These are phyloP conservation scores for Prunella himalayana DNA, from an alignment of 2,113 vertebrate species.

Conservation along the genomic window DNA sequence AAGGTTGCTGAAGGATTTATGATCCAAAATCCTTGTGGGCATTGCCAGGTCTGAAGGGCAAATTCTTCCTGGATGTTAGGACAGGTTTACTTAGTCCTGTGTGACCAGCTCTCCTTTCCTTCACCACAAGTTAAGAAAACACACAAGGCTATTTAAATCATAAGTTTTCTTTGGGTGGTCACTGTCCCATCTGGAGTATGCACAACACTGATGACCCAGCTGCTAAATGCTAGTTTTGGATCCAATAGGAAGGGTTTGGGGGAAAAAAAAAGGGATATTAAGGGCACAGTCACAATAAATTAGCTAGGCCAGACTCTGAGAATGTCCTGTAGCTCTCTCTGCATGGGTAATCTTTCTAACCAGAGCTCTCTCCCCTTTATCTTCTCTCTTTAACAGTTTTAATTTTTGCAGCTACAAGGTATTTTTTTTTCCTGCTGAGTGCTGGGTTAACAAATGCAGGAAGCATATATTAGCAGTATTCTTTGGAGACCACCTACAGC, in stretches of 20 bases:
- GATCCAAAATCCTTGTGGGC: background rate
- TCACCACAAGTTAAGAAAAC: background rate
- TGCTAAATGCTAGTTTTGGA: background rate
- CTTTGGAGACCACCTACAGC: slow-evolving; percentile 41
- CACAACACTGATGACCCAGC: background rate
- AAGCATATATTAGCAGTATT: slow-evolving; percentile 14
- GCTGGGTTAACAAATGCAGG: slow-evolving; percentile 16
- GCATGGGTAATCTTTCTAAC: background rate
- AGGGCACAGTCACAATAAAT: background rate
- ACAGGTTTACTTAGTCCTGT: background rate
- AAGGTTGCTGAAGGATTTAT: background rate
- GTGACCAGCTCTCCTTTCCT: background rate
- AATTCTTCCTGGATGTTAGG: background rate
- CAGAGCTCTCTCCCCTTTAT: background rate
- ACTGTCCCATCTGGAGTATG: background rate
- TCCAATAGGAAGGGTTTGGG: background rate
- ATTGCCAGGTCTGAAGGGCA: background rate
- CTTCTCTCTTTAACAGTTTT: background rate
- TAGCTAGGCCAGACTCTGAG: background rate
- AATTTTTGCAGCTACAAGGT: background rate
- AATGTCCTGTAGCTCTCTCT: background rate
- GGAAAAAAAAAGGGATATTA: fast-evolving
- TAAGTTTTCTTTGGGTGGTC: background rate
- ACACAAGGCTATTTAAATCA: background rate
- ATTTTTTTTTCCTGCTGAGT: background rate